A percentile compares a stretch with the other conserved stretches of the same genome.
These are phyloP conservation scores for Papilio machaon DNA, from an alignment of 1,140 invertebrate species.

Conservation along the genomic window DNA sequence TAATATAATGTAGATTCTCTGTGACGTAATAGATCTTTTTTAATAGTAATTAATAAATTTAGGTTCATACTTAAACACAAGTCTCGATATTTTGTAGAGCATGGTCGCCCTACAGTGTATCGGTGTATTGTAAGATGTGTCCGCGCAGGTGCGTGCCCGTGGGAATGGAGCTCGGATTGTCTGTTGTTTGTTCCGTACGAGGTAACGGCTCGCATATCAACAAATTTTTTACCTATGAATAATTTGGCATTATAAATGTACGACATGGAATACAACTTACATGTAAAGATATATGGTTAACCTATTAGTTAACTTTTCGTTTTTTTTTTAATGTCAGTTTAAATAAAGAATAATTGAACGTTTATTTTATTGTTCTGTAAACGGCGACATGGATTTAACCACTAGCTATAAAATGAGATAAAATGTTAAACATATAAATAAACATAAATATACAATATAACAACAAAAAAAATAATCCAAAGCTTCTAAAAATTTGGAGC, in stretches of 20 bases:
- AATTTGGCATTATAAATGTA: constrained; percentile 21
- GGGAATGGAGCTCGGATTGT: constrained; percentile 30
- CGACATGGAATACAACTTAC: constrained; percentile 24
- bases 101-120: constrained; percentile 26
- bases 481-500: too few relatives aligned
- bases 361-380: too few relatives aligned
- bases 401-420: too few relatives aligned
- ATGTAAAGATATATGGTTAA: background rate
- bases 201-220: background rate
- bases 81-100: background rate
- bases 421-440: too few relatives aligned
- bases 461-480: too few relatives aligned
- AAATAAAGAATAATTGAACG: too few relatives aligned
- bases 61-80: background rate
- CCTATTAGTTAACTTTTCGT: background rate
- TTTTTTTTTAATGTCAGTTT: background rate
- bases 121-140: constrained; percentile 32
- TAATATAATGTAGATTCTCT: too few relatives aligned
- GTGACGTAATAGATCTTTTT: too few relatives aligned
- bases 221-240: constrained; percentile 15
- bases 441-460: too few relatives aligned
- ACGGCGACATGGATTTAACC: too few relatives aligned
- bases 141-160: constrained; percentile 37
- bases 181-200: background rate
- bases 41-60: too few relatives aligned